A percentile compares a stretch with the other conserved stretches of the same genome.
Evolutionary conservation across 2,113 vertebrate species (phyloP).

Genomic region (Piprites chloris): DNA sequence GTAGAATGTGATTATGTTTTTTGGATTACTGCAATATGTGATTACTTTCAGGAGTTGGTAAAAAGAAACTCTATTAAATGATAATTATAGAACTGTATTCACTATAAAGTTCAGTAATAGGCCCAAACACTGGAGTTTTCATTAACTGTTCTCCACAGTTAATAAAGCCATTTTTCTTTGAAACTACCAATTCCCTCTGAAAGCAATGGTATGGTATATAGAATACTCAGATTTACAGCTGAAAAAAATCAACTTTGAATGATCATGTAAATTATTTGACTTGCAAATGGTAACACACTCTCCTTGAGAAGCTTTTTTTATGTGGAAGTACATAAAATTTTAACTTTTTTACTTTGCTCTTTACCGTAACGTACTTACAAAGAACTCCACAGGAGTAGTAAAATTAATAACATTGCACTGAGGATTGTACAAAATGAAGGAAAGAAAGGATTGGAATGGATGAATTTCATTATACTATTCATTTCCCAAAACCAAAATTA

Average conservation of each 20-base stretch:
- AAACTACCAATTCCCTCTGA: conserved; percentile 60
- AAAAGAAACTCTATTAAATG: conserved; percentile 75
- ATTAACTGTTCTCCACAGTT: conserved; percentile 71
- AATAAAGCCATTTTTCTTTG: conserved; percentile 72
- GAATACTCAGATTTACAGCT: background rate
- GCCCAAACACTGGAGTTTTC: conserved; percentile 69
- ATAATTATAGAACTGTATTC: conserved; percentile 73
- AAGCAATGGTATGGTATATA: background rate
- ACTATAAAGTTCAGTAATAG: conserved; percentile 72
- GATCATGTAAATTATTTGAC: background rate
- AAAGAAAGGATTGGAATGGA: background rate
- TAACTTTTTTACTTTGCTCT: background rate
- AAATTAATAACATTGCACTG: background rate
- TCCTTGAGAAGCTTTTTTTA: background rate
- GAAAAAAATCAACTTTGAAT: background rate
- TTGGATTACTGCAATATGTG: conserved; percentile 73
- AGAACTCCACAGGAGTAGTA: background rate
- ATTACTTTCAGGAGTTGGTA: conserved; percentile 75
- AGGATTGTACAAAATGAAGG: background rate
- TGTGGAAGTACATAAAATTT: background rate
- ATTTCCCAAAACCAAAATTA: background rate
- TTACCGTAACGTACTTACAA: background rate
- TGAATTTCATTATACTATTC: background rate
- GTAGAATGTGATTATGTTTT: conserved; percentile 70
- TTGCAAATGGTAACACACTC: background rate